Evolutionary conservation across 1,140 invertebrate species (phyloP).

Genomic region (Drosophila mauritiana): DNA sequence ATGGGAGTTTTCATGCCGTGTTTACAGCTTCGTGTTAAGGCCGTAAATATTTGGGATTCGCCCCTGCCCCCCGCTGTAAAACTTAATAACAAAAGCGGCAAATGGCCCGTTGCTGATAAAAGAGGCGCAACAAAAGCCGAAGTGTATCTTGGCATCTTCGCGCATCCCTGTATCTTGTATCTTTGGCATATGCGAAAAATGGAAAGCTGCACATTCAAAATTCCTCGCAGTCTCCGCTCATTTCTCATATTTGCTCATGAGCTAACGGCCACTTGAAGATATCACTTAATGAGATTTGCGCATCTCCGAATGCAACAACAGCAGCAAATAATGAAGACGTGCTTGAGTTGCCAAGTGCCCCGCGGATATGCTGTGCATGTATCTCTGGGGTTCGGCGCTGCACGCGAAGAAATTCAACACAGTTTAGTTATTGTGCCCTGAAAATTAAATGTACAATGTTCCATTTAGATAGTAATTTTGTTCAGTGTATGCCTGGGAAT

Average conservation of each 20-base stretch:
- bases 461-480: background rate
- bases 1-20: constrained; percentile 58
- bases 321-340: constrained; percentile 73
- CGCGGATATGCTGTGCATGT: constrained; percentile 11
- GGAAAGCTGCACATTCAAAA: constrained; percentile 51
- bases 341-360: constrained; percentile 76
- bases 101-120: constrained; percentile 78
- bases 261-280: constrained; percentile 82
- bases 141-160: constrained; percentile 15
- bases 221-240: constrained; percentile 46
- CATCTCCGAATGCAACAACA: constrained; percentile 76
- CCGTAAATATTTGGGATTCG: constrained; percentile 65
- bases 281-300: constrained; percentile 83
- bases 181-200: constrained; percentile 56
- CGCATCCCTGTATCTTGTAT: constrained; percentile 33
- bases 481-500: constrained; percentile 6
- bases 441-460: too few relatives aligned
- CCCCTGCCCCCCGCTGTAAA: background rate
- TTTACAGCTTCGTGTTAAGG: constrained; percentile 49
- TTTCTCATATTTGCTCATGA: constrained; percentile 65
- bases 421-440: background rate
- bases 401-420: background rate
- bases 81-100: constrained; percentile 76
- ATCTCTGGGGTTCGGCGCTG: constrained; percentile 7
- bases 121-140: constrained; percentile 42